Evolutionary conservation across 2,113 vertebrate genomes (phyloP), one percentile per base, ranked within the genome.

Genomic region (Heterochromis multidens): DNA sequence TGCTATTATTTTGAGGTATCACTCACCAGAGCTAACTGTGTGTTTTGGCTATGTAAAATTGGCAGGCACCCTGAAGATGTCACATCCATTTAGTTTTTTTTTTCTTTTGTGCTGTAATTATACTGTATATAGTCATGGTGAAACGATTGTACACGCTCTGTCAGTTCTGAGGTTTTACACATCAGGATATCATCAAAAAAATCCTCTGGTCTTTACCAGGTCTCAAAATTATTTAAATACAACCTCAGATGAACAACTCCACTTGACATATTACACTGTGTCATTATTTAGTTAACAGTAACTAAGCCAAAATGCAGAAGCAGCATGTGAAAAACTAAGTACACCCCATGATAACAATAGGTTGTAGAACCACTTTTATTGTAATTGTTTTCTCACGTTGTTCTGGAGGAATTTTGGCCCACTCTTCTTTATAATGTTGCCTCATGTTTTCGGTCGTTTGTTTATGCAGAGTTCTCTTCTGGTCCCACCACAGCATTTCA

Each of bases 1-100:
- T 14, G 35, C 13, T 86, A 81, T 78, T 88, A 82, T 88, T 83
- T 46, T 85, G 61, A 85, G 33, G 21, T 16, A 78, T 74, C n/a
- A 61, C 9, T 12, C 56, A 78, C 52, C 49, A 49, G 10, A 14
- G 27, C 52, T 77, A 37, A 70, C 27, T 46, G 52, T 54, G 11
- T 72, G 6, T 46, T 49, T 77, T 17, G 14, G 37, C 67, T 35
- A 14, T 31, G 61, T 61, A 17, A 63, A 33, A 58, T 8, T 80
- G 37, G 37, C 27, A 23, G 23, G 31, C 29, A 12, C 16, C 33
- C 29, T 35, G 2, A 33, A 54, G 79, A 79, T 82, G 19, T 62
- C 54, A 12, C n/a, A 9, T 65, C 54, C 14, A 31, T 37, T 67
- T 62, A 63, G 10, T 43, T n/a, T n/a, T n/a, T 62, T 31, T 63